A percentile compares a stretch with the other conserved stretches of the same genome.
phyloP scores from a whole-genome alignment of 2,797 vertebrate species.

The Centropyge bicolor region DNA sequence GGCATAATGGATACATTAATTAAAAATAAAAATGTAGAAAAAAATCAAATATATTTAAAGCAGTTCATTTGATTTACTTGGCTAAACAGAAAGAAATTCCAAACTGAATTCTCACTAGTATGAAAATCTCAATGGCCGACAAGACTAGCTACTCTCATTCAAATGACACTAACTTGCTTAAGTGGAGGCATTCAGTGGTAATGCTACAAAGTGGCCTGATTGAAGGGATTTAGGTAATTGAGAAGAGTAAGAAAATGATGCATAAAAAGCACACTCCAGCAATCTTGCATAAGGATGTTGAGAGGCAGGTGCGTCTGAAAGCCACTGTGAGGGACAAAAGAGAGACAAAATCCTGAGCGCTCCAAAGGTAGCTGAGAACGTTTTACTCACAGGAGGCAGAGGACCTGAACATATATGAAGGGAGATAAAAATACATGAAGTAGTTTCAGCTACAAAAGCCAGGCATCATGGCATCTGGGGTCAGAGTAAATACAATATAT shows the following conservation, averaged over 20 bases:
- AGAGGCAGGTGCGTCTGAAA: not conserved
- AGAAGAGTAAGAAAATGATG: not conserved
- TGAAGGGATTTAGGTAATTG: not conserved
- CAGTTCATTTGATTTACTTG: not conserved
- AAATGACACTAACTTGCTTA: not conserved
- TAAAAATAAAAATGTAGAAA: not conserved
- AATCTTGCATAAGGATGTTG: not conserved
- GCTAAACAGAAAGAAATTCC: not conserved
- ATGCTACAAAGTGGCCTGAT: not conserved
- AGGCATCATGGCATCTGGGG: not conserved
- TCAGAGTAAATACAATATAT: conserved; percentile 4
- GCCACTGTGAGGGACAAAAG: not conserved
- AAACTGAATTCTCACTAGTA: not conserved
- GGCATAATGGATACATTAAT: not conserved
- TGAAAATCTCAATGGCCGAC: not conserved
- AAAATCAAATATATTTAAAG: no score
- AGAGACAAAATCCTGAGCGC: not conserved
- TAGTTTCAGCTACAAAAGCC: not conserved
- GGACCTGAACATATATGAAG: not conserved
- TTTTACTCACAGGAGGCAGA: not conserved
- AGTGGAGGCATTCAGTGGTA: not conserved
- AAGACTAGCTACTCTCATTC: not conserved
- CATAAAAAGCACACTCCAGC: not conserved
- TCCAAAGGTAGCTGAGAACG: not conserved
- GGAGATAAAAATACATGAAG: not conserved